Base-by-base conservation (phyloP, 2,888 invertebrate genomes). In the Syrphus vitripennis region DNA sequence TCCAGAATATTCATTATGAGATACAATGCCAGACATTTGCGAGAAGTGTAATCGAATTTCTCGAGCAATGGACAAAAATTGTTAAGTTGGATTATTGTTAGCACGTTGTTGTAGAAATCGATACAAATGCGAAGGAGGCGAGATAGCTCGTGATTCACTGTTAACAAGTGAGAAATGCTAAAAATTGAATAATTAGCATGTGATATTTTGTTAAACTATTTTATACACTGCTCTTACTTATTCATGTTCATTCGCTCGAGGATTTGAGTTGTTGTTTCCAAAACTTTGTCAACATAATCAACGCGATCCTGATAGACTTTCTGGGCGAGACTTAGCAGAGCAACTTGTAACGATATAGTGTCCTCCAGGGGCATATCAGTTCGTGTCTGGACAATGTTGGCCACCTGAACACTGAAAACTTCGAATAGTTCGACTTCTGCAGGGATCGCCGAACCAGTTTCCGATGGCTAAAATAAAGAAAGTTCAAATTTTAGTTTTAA, bases 351-450 rank as follows among this genome's bases (percentile, higher is more conserved):
- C 7, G 98, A 96, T 19, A 99, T 95, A 91, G 98, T 98, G 92
- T 99, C 99, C 93, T 99, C 99, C 24, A 97, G 93, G 0, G 98
- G 97, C 96, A 99, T 97, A 91, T 99, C 98, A 82, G 96, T 96
- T 55, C 99, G 96, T 83, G 96, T 97, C 95, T 97, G 97, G 83
- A 99, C 98, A 88, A 99, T 98, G 80, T 97, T 96, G 0, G 98
- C 97, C 4, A 99, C 98, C 93, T 99, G 99, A 89, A 98, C 97
- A 2, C 98, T 99, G 93, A 99, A 99, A 42, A 99, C 98, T 91
- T 99, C 98, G 92, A 99, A 99, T 7, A 99, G 93, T 91, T 98
- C 97, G 16, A 99, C 97, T 89, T 98, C 97, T 82, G 96, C 94
- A 29, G 97, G 96, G 89, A 96, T 95, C 45, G 95, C 95, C 55